These are phyloP conservation scores for Odontocolon sp. DNA, from an alignment of 2,888 invertebrate genomes.

Conservation along the genomic window DNA sequence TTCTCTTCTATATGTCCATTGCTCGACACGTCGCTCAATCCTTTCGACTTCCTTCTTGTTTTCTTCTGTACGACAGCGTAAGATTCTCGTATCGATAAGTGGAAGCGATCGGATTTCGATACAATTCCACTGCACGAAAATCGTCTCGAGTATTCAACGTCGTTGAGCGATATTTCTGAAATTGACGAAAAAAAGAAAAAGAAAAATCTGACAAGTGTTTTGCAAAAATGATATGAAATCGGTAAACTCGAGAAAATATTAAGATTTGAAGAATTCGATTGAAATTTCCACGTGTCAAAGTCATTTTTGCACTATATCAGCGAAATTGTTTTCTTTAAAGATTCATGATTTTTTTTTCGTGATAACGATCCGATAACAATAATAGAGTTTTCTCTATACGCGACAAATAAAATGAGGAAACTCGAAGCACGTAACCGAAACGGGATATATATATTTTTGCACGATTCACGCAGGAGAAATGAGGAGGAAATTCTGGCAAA, in stretches of 20 bases:
- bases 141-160: background rate
- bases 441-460: too few species aligned
- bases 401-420: background rate
- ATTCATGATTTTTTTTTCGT: background rate
- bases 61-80: background rate
- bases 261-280: too few species aligned
- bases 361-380: too few species aligned
- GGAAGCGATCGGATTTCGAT: conserved; percentile 4
- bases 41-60: background rate
- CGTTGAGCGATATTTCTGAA: background rate
- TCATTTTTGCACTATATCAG: too few species aligned
- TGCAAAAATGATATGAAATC: background rate
- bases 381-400: background rate
- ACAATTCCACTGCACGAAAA: conserved; percentile 2
- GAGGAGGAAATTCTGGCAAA: conserved; percentile 49
- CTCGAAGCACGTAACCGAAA: too few species aligned
- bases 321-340: background rate
- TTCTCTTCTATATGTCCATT: conserved; percentile 8
- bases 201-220: background rate
- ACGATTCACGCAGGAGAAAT: conserved; percentile 38
- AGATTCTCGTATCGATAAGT: conserved; percentile 7
- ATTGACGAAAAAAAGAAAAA: background rate
- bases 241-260: too few species aligned
- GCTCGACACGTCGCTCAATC: conserved; percentile 17
- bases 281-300: too few species aligned